Base-by-base conservation (phyloP, 2,888 invertebrate genomes). In the Unio pictorum region DNA sequence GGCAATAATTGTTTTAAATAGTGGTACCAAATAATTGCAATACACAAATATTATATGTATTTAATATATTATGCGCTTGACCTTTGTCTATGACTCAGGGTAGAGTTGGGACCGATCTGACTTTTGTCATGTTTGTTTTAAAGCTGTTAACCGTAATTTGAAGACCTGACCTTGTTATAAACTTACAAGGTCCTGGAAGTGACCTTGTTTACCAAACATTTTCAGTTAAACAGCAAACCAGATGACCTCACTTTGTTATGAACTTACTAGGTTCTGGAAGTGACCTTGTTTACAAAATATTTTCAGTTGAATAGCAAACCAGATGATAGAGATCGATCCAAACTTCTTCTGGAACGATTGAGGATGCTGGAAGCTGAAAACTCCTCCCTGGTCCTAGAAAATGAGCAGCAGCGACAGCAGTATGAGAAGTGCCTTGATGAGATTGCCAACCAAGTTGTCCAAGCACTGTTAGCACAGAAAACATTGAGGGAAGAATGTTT, bases 381-480 rank as follows among this genome's bases (percentile, higher is more conserved):
- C 87, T 92, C 92, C 55, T 91, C 92, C n/a, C 88, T 94, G 78
- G 92, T 92, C 64, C 90, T 93, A 73, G 93, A 94, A 87, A 93
- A 93, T 68, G 93, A 94, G 86, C 92, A 92, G 73, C 93, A 93
- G 80, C 90, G 93, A 74, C 92, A 93, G 75, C 95, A 95, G 85
- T 95, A 95, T 90, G 89, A 87, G 95, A 95, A 91, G 91, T 89
- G 88, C 75, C 84, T 89, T 55, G 89, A 88, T 72, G 88, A 89
- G 71, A 93, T 84, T 93, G 95, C 89, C 91, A 95, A 85, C 94
- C 95, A 91, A 94, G 95, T 95, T 77, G 95, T 95, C 71, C 93
- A 94, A 82, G 95, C 95, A 65, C 92, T 95, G 76, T 93, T 95
- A 81, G 94, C 94, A 64, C 95, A 95, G 92, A 95, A 95, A 95